These are phyloP conservation scores for Agrotis clavis DNA, from an alignment of 2,888 invertebrate genomes.

Conservation along the genomic window DNA sequence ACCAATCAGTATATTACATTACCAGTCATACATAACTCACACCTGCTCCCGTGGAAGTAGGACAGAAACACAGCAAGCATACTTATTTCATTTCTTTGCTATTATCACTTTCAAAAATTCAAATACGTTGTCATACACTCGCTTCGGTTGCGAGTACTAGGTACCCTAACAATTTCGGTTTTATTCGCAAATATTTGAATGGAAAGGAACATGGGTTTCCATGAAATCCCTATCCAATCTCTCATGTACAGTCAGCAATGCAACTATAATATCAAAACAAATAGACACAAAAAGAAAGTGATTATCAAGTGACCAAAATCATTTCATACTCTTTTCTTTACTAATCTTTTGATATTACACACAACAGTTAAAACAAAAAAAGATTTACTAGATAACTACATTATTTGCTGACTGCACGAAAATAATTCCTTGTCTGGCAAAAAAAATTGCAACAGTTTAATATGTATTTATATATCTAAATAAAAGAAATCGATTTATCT, in stretches of 20 bases:
- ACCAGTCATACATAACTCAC: background rate
- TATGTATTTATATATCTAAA: background rate
- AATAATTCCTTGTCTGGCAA: background rate
- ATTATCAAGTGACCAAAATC: background rate
- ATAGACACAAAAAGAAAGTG: background rate
- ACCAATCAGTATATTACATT: conserved; percentile 28
- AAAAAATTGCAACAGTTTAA: background rate
- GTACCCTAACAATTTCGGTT: background rate
- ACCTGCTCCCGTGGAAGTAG: background rate
- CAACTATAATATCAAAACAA: background rate
- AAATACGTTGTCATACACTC: conserved; percentile 2
- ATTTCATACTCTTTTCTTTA: background rate
- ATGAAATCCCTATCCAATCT: conserved; percentile 7
- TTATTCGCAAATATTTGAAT: conserved; percentile 3
- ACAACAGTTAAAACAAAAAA: background rate
- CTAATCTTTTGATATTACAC: background rate
- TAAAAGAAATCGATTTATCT: conserved; percentile 47
- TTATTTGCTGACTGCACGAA: background rate
- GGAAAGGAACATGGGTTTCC: background rate
- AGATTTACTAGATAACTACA: background rate
- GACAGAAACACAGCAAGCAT: conserved; percentile 11
- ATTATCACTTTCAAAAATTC: conserved; percentile 5
- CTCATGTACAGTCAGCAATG: background rate
- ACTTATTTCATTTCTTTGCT: background rate
- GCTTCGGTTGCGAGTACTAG: background rate